Evolutionary conservation across 2,113 vertebrate genomes (phyloP).

Genomic region (Zingel zingel): DNA sequence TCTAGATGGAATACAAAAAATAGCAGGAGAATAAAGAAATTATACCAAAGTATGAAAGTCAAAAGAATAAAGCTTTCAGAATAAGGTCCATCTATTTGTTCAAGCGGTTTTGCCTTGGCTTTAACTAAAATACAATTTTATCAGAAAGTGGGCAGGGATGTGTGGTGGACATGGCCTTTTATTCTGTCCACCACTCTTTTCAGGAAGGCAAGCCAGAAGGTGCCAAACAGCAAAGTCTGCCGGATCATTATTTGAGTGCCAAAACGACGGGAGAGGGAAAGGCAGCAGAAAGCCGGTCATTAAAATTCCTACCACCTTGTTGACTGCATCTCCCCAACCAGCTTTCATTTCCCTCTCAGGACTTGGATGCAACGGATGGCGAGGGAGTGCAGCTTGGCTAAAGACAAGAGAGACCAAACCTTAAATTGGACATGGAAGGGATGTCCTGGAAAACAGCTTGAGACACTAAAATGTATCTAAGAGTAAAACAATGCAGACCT

Average conservation of each 20-base stretch:
- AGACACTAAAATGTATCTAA: constrained; percentile 23
- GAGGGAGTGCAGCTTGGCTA: constrained; percentile 31
- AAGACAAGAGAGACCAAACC: constrained; percentile 36
- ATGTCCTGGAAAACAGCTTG: constrained; percentile 40
- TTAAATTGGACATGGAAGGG: constrained; percentile 25
- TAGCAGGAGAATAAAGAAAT: neutral
- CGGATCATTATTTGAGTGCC: constrained; percentile 77
- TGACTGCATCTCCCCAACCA: constrained; percentile 70
- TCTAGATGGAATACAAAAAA: neutral
- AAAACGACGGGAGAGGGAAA: constrained; percentile 74
- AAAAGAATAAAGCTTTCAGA: constrained; percentile 34
- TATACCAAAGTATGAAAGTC: neutral
- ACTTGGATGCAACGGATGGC: constrained; percentile 40
- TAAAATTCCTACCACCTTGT: constrained; percentile 81
- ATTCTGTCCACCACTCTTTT: constrained; percentile 58
- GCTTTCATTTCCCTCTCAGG: constrained; percentile 55
- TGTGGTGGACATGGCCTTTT: constrained; percentile 54
- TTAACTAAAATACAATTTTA: constrained; percentile 69
- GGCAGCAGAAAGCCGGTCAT: constrained; percentile 75
- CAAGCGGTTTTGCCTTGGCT: constrained; percentile 44
- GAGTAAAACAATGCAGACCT: constrained; percentile 27
- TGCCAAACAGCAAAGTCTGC: constrained; percentile 74
- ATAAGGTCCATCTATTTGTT: constrained; percentile 44
- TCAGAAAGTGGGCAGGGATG: constrained; percentile 38
- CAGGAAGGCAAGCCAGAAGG: constrained; percentile 59